Base-by-base conservation (phyloP, 23 tunicate species). In the Trididemnum nubilum region DNA sequence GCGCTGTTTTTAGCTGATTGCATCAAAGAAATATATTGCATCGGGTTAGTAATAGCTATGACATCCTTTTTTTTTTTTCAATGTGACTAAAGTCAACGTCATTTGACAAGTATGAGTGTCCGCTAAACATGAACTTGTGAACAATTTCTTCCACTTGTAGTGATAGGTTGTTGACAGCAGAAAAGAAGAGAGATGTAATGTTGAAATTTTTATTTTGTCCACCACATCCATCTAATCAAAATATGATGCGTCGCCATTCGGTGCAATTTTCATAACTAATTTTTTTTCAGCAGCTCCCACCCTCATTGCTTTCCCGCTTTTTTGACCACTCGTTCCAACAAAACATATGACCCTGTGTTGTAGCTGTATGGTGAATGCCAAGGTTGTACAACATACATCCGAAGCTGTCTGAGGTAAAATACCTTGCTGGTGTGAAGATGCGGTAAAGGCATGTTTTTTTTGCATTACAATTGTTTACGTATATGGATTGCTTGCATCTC, bases 331-430 rank as follows among this genome's bases (percentile, higher is more conserved):
- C 38, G 3, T 36, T 69, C 74, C 74, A 69, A 69, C 38, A 34
- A 34, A 32, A 69, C 74, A 69, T 69, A 34, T 69, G 38, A 9
- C 74, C 74, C 32, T 69, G 74, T 9, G 3, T 69, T 29, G 36
- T 7, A 12, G 5, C 7, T 12, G 74, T 69, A 32, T 69, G 74
- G 22, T 69, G 36, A 32, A 69, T 29, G 15, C 74, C 74, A 5
- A 29, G 21, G 38, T 69, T 69, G 74, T 69, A 69, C n/a, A n/a
- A n/a, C n/a, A n/a, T n/a, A n/a, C 74, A 33, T 21, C 74, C 74
- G n/a, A 7, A 69, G 21, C 38, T 29, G 38, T 29, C 74, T 12
- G 2, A 29, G 38, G 22, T 69, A 69, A 69, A 69, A 69, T 29
- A 69, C 37, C 38, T 69, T 69, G 25, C 38, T 33, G 19, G 38